Base-by-base conservation (phyloP, 92 coral and sea anemone species). In the Diadumene lineata region DNA sequence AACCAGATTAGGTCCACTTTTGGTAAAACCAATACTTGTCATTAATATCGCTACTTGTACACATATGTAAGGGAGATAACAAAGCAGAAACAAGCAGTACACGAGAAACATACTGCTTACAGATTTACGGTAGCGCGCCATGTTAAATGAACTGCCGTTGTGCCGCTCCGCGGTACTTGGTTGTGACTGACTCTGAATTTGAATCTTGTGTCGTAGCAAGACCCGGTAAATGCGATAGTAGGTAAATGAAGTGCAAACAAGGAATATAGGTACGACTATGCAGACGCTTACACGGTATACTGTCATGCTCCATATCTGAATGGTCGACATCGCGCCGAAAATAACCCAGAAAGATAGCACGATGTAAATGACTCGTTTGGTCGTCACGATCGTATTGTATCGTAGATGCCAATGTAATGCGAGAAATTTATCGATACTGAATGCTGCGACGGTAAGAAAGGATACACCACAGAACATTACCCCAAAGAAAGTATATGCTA, bases 381-480 rank as follows among this genome's bases (percentile, higher is more conserved):
- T 64, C 0, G 88, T 84, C 31, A 84, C 88, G 22, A 61, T 38
- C 4, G 66, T 56, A 25, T 48, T 66, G 28, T 84, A 84, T 50
- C 82, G 82, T 27, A 72, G 50, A 22, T 80, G 79, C 62, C 72
- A 80, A 56, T 84, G 76, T n/a, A 84, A 72, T 25, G 88, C 88
- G 7, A 84, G 72, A 44, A 64, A 73, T 21, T 81, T 81, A 69
- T 84, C 89, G 31, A 73, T 74, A 21, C 89, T 74, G 11, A 84
- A 64, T 3, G 85, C 79, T 7, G 88, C 82, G 6, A 84, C 88
- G 11, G 84, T 84, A 29, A 84, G 64, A 21, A 84, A 75, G 7
- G 88, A 84, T 3, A 84, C 82, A 10, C 82, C 82, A 34, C 82
- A 77, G 65, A 77, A 77, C 82, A 67, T 77, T 67, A 77, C 82